Evolutionary conservation across 2,888 invertebrate genomes (phyloP).

Genomic region (Chrysomela aeneicollis): DNA sequence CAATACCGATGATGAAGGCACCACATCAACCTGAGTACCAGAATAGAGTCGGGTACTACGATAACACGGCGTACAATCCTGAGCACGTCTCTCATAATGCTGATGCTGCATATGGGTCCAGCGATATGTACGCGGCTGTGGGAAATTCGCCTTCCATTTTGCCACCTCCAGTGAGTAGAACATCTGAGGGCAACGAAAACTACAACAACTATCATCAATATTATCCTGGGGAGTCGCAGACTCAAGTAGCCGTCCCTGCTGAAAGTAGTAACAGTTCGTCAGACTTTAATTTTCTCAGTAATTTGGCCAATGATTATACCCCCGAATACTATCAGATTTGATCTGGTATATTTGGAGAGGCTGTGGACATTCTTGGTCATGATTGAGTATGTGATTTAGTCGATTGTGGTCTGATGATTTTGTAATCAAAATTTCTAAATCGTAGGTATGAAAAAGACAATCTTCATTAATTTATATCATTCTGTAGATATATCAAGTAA

Average conservation of each 20-base stretch:
- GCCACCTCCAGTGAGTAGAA: conserved; percentile 68
- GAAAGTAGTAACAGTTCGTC: conserved; percentile 93
- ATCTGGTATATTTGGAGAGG: conserved; percentile 54
- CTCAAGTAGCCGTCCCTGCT: conserved; percentile 62
- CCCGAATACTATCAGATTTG: conserved; percentile 88
- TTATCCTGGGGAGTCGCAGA: conserved; percentile 65
- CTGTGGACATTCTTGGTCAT: no score
- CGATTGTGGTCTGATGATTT: conserved; percentile 16
- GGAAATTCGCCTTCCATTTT: conserved; percentile 64
- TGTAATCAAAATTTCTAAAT: background rate
- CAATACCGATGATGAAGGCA: conserved; percentile 54
- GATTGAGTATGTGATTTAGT: conserved; percentile 39
- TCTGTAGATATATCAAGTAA: no score
- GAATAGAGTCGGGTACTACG: conserved; percentile 64
- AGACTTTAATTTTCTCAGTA: conserved; percentile 92
- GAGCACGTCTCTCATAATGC: conserved; percentile 61
- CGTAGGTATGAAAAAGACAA: no score
- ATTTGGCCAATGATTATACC: conserved; percentile 90
- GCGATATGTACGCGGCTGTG: conserved; percentile 62
- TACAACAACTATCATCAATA: conserved; percentile 78
- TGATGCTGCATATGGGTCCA: conserved; percentile 60
- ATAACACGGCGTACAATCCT: conserved; percentile 64
- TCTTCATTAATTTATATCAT: no score
- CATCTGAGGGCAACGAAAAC: conserved; percentile 70
- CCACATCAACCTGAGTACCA: conserved; percentile 53